Base-by-base conservation (phyloP, 2,797 vertebrate genomes). In the Echeneis naucrates region DNA sequence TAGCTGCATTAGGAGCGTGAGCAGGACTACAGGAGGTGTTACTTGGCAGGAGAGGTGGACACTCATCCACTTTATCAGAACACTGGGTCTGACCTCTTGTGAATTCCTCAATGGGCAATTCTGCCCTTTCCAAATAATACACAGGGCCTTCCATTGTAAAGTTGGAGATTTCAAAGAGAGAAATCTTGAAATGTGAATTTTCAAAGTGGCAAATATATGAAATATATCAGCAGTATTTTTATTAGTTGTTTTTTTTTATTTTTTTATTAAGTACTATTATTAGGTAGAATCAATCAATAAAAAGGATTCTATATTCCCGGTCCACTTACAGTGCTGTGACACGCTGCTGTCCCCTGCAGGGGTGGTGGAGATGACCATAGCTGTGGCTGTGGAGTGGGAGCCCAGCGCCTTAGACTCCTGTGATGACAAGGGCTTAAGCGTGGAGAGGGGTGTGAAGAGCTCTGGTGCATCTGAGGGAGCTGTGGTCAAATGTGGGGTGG, bases 281-380 rank as follows among this genome's bases (percentile, higher is more conserved):
- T 30, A 30, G 17, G n/a, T n/a, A 21, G 10, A 45, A 67, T n/a
- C n/a, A n/a, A 30, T 6, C 30, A 30, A 30, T 30, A 30, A 30
- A 3, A 8, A 13, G 19, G 1, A 37, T 57, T 64, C 50, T 44
- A 2, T 33, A 38, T 24, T 14, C 50, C 33, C 14, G 40, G 19
- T 9, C 75, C 61, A 83, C 97, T 96, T 90, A 98, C 97, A 97
- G 90, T 97, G 97, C 68, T 97, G 96, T 11, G 96, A 98, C 61
- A 97, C 89, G 85, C 96, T 98, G 93, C 95, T 97, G 91, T 96
- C 96, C 65, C 94, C 95, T 5, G 94, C 93, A 44, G 94, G 92
- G 3, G 92, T 93, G 58, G 93, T 93, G 77, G 90, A 92, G 17
- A 90, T 76, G 44, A 90, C 86, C 81, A 68, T 85, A 13, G 89